Evolutionary conservation across 2,888 invertebrate genomes (phyloP), one percentile per base, ranked within the genome.

Genomic region (Noctua fimbriata): DNA sequence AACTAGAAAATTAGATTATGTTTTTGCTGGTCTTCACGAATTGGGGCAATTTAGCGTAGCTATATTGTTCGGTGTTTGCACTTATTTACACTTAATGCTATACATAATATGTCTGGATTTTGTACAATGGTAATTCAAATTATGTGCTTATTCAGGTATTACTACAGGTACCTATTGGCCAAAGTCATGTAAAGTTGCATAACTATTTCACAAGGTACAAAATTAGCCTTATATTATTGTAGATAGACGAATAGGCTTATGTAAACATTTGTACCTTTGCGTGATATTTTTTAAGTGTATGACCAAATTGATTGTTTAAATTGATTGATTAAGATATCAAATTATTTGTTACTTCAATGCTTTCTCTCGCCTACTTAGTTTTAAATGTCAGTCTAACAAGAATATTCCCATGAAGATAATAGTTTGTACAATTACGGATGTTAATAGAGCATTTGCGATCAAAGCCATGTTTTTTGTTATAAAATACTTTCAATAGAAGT

Each of bases 241-340:
- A 18, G 12, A 28, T 4, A 14, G 32, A n/a, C 12, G 2, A 12
- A 18, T 21, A n/a, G 12, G 9, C n/a, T 83, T 28, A 73, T 58
- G 58, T 67, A 66, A 76, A 73, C 9, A 32, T 60, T 49, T 9
- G 5, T 28, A 14, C 6, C 18, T 76, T 76, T 69, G 60, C 88
- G 55, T 88, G 75, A 81, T 21, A 63, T 16, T 36, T 63, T 36
- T 52, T 24, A 52, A 55, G 32, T 47, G 65, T 66, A 44, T 71
- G 41, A 63, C 69, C 16, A 78, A 82, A 76, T 78, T 7, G 14
- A 63, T 78, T 71, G 14, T 41, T 67, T 67, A 70, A 49, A 49
- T 72, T 78, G 71, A 87, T 81, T 83, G 78, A 71, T 85, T 76
- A 76, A 52, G 41, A 75, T 67, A 73, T 81, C 65, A 47, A 0